Percentiles rank a stretch among this genome's conserved stretches.
Evolutionary conservation across 2,797 vertebrate genomes (phyloP).

Genomic region (Sebastiscus albofasciatus): DNA sequence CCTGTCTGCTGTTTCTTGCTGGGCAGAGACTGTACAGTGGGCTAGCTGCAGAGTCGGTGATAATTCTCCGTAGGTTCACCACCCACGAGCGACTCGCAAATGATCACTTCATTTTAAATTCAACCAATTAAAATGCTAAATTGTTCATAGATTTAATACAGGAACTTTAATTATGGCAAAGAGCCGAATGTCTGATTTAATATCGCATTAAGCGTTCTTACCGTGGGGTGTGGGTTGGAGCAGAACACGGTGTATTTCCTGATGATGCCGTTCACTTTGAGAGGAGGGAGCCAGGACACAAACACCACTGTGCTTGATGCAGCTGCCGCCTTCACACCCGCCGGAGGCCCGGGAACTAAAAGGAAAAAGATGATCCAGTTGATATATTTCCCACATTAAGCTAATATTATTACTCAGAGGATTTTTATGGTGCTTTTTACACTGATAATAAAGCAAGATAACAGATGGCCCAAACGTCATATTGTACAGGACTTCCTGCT

Average conservation of each 20-base stretch:
- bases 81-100: background rate
- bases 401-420: background rate
- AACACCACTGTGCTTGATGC: conserved; percentile 94
- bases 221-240: conserved; percentile 96
- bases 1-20: background rate
- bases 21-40: background rate
- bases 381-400: conserved; percentile 19
- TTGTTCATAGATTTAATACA: background rate
- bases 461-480: conserved; percentile 5
- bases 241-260: conserved; percentile 98
- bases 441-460: conserved; percentile 14
- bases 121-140: background rate
- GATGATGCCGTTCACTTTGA: conserved; percentile 96
- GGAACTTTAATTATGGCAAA: background rate
- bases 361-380: conserved; percentile 12
- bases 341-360: conserved; percentile 95
- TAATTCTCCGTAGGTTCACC: background rate
- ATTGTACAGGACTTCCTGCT: background rate
- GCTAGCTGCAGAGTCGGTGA: background rate
- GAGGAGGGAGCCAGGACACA: conserved; percentile 96
- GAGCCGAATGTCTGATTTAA: background rate
- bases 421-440: conserved; percentile 19
- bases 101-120: background rate
- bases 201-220: conserved; percentile 59
- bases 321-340: conserved; percentile 95